A percentile compares a stretch with the other conserved stretches of the same genome.
Evolutionary conservation across 2,888 invertebrate genomes (phyloP).

Genomic region (Athripsodes cinereus): DNA sequence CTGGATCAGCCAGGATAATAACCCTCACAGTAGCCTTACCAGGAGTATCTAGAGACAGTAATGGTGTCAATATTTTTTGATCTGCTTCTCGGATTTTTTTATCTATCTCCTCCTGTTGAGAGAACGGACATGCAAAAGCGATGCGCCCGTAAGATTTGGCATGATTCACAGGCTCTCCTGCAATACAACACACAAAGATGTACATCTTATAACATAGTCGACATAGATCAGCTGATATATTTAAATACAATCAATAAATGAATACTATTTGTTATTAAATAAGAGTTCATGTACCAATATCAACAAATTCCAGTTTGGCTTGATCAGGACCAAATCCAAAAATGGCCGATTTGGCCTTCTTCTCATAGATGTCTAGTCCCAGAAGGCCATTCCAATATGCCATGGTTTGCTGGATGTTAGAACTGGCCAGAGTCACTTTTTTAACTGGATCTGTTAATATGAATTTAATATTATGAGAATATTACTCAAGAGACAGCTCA

Average conservation of each 20-base stretch:
- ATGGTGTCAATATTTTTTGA: conserved; percentile 77
- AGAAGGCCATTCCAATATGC: conserved; percentile 81
- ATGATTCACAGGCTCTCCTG: conserved; percentile 64
- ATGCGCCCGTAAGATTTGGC: conserved; percentile 92
- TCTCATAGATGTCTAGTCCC: conserved; percentile 63
- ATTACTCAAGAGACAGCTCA: neutral
- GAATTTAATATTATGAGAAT: conserved; percentile 24
- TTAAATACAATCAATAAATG: too few relatives aligned
- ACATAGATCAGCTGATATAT: too few relatives aligned
- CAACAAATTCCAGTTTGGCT: conserved; percentile 69
- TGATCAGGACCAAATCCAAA: conserved; percentile 70
- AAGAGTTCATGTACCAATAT: conserved; percentile 65
- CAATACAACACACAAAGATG: neutral
- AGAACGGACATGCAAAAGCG: conserved; percentile 84
- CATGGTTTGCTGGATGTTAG: conserved; percentile 67
- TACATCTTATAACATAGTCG: too few relatives aligned
- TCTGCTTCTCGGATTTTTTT: conserved; percentile 62
- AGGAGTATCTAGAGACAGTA: conserved; percentile 91
- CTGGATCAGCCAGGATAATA: conserved; percentile 94
- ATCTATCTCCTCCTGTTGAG: conserved; percentile 71
- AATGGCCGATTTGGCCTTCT: conserved; percentile 54
- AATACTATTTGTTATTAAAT: too few relatives aligned
- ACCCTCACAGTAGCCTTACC: conserved; percentile 96
- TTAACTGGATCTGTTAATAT: conserved; percentile 63
- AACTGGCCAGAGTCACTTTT: conserved; percentile 73